Evolutionary conservation across 1,140 invertebrate genomes (phyloP).

Genomic region (Procambarus virginalis): DNA sequence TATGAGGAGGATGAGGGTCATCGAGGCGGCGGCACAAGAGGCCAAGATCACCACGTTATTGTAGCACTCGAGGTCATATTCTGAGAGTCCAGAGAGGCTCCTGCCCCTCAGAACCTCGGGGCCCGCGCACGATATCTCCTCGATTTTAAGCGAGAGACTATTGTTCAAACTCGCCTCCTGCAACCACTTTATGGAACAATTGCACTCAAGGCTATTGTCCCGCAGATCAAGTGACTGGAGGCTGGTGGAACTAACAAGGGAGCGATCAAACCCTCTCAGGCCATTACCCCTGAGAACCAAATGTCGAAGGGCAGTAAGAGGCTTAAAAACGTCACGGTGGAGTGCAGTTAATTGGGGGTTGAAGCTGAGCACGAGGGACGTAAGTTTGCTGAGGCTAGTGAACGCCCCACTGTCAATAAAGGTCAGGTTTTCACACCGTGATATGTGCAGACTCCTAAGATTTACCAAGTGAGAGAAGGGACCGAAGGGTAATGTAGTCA

Average conservation of each 20-base stretch:
- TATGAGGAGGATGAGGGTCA: slow-evolving; percentile 59
- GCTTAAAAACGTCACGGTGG: slow-evolving; percentile 59
- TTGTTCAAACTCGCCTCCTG: slow-evolving; percentile 61
- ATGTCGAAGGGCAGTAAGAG: slow-evolving; percentile 51
- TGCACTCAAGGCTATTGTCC: slow-evolving; percentile 68
- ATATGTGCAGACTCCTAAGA: slow-evolving; percentile 66
- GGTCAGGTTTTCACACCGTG: slow-evolving; percentile 63
- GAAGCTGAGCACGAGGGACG: slow-evolving; percentile 64
- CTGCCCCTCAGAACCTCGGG: slow-evolving; percentile 64
- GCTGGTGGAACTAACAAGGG: slow-evolving; percentile 55
- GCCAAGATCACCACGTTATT: slow-evolving; percentile 65
- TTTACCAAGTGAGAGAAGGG: slow-evolving; percentile 55
- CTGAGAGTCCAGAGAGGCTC: slow-evolving; percentile 58
- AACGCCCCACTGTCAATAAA: slow-evolving; percentile 63
- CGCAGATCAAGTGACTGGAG: slow-evolving; percentile 67
- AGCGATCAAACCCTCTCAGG: slow-evolving; percentile 57
- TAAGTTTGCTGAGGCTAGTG: slow-evolving; percentile 54
- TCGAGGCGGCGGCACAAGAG: slow-evolving; percentile 62
- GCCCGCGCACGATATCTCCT: slow-evolving; percentile 62
- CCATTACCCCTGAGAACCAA: slow-evolving; percentile 67
- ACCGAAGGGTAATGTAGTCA: slow-evolving; percentile 48
- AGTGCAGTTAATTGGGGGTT: slow-evolving; percentile 62
- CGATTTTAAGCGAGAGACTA: slow-evolving; percentile 66
- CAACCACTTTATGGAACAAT: slow-evolving; percentile 67
- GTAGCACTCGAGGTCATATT: slow-evolving; percentile 70